Evolutionary conservation across 1,140 invertebrate species (phyloP), one percentile per base, ranked within the genome.

Genomic region (Tetragonula clypearis): DNA sequence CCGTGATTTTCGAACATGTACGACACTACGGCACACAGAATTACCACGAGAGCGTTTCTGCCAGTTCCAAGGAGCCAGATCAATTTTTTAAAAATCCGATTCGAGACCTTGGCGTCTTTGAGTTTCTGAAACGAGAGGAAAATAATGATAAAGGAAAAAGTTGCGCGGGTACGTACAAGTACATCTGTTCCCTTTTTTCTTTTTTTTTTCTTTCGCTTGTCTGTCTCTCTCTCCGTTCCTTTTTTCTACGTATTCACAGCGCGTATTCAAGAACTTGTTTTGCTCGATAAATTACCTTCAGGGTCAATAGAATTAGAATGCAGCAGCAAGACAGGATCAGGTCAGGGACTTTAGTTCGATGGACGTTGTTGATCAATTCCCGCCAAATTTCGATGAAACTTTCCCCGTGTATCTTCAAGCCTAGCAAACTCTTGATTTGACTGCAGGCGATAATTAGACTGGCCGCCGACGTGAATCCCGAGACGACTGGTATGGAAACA

Each of bases 391-490:
- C 95, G 14, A 96, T 89, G 87, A 97, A 97, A 17, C 94, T 95
- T 87, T 97, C 96, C 1, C 96, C 95, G 62, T 95, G 95, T 78
- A 96, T 96, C 78, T 94, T 95, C 3, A 98, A 92, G 0, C 97
- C 97, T 9, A 98, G 93, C 3, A 98, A 92, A 41, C 96, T 96
- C 91, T 97, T 98, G 17, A 98, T 95, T 94, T 99, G 98, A 3
- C 97, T 97, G 49, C 97, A 96, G 1, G 97, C 97, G 82, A 98
- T 98, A 0, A 97, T 98, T 5, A 98, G 94, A 21, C 98, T 97
- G 0, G 98, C 97, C 1, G 98, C 98, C 12, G 98, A 98, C 19
- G 98, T 98, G 91, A 98, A 98, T 3, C 98, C 98, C 78, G 96
- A 97, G 55, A 98, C 97, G 1, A 98, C 98, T 23, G 98, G 97